Conservation (phyloP, 2,888 invertebrate genomes). For the Andrena camellia region DNA sequence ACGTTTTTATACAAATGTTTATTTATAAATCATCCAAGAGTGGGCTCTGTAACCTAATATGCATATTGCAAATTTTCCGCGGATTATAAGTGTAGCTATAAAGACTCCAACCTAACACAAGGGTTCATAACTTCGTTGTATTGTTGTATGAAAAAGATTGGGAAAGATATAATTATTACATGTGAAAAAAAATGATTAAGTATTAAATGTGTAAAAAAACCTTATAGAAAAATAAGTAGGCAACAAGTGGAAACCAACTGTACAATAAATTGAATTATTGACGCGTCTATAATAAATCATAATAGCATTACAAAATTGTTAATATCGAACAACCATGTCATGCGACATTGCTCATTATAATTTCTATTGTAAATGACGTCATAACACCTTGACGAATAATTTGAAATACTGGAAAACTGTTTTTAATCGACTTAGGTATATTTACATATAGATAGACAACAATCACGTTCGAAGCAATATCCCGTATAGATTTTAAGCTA, state of each 20-base stretch:
- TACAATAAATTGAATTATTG: conserved; percentile 26
- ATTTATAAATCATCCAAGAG: neutral
- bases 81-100: conserved; percentile 10
- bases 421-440: neutral
- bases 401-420: neutral
- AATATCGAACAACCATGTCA: conserved; percentile 12
- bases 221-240: conserved; percentile 21
- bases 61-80: neutral
- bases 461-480: neutral
- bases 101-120: too few species aligned
- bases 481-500: neutral
- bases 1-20: neutral
- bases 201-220: conserved; percentile 24
- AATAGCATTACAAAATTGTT: conserved; percentile 42
- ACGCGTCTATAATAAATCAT: conserved; percentile 14
- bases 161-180: conserved; percentile 6
- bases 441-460: neutral
- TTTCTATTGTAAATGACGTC: neutral
- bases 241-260: conserved; percentile 32
- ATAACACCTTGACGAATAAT: neutral
- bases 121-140: too few species aligned
- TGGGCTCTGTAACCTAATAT: neutral
- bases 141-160: conserved; percentile 8
- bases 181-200: conserved; percentile 33
- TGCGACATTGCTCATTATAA: neutral